Evolutionary conservation across 2,888 invertebrate genomes (phyloP).

Genomic region (Caenorhabditis imperialis): DNA sequence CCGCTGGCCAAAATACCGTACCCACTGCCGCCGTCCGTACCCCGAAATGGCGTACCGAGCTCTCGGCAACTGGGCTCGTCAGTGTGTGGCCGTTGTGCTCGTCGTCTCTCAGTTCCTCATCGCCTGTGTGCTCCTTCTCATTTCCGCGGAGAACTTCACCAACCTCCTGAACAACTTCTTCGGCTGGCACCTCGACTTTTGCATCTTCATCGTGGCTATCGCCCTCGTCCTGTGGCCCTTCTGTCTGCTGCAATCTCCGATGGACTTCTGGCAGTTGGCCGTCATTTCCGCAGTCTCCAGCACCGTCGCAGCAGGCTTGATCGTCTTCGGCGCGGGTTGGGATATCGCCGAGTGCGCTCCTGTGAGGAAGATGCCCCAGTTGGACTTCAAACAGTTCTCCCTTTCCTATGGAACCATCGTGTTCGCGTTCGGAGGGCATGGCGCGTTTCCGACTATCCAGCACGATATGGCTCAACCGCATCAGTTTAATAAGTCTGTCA

Average conservation of each 20-base stretch:
- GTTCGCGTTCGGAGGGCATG: constrained; percentile 81
- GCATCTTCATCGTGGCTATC: constrained; percentile 58
- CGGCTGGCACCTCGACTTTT: constrained; percentile 55
- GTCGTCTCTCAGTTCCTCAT: constrained; percentile 61
- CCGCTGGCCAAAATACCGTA: constrained; percentile 64
- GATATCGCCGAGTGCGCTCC: constrained; percentile 47
- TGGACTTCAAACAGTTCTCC: constrained; percentile 84
- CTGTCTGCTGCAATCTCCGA: constrained; percentile 57
- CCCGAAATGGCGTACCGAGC: constrained; percentile 67
- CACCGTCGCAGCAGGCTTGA: constrained; percentile 46
- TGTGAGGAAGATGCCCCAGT: constrained; percentile 75
- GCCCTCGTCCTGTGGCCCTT: constrained; percentile 59
- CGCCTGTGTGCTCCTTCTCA: constrained; percentile 62
- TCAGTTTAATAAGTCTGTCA: constrained; percentile 58
- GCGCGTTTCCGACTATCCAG: constrained; percentile 88
- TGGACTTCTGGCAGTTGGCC: constrained; percentile 63
- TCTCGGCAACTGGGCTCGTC: constrained; percentile 53
- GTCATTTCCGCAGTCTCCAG: constrained; percentile 49
- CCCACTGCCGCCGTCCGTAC: constrained; percentile 63
- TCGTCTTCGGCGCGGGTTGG: constrained; percentile 37
- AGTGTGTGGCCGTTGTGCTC: constrained; percentile 46
- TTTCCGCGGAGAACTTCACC: constrained; percentile 64
- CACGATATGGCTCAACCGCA: constrained; percentile 87
- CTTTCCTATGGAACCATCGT: constrained; percentile 82
- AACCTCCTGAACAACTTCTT: constrained; percentile 60